phyloP scores from a whole-genome alignment of 2,888 invertebrate genomes.

The Nomada hirtipes region DNA sequence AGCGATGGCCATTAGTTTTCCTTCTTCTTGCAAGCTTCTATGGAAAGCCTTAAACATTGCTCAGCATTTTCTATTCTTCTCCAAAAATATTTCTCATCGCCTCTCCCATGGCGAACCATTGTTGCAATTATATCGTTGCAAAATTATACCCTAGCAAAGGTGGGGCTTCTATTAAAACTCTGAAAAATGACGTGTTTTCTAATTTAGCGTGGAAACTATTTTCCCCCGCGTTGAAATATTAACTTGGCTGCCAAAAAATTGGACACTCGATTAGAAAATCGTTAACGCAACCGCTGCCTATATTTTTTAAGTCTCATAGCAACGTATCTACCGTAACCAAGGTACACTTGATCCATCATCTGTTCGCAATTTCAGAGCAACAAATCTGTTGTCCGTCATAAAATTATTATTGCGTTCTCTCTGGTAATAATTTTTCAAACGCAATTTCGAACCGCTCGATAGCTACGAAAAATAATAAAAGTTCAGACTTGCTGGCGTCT shows the following conservation, averaged over 20 bases:
- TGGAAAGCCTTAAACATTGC: neutral
- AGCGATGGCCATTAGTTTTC: conserved; percentile 24
- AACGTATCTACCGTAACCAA: too few species aligned
- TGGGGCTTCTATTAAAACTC: neutral
- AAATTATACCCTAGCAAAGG: neutral
- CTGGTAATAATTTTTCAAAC: too few species aligned
- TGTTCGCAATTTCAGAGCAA: too few species aligned
- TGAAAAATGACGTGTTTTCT: neutral
- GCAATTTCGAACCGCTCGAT: too few species aligned
- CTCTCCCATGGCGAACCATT: neutral
- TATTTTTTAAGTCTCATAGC: too few species aligned
- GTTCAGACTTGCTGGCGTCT: neutral
- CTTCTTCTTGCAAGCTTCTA: conserved; percentile 3
- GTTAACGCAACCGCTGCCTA: too few species aligned
- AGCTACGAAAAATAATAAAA: neutral
- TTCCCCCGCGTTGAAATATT: neutral
- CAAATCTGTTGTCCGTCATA: too few species aligned
- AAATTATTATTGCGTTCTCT: too few species aligned
- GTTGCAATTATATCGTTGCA: neutral
- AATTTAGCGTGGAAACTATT: neutral
- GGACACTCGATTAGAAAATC: too few species aligned
- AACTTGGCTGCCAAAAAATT: too few species aligned
- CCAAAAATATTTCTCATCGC: neutral
- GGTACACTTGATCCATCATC: too few species aligned
- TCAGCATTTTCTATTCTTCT: neutral